Base-by-base conservation (phyloP, 2,797 vertebrate species). In the Acrossocheilus wenchowensis region DNA sequence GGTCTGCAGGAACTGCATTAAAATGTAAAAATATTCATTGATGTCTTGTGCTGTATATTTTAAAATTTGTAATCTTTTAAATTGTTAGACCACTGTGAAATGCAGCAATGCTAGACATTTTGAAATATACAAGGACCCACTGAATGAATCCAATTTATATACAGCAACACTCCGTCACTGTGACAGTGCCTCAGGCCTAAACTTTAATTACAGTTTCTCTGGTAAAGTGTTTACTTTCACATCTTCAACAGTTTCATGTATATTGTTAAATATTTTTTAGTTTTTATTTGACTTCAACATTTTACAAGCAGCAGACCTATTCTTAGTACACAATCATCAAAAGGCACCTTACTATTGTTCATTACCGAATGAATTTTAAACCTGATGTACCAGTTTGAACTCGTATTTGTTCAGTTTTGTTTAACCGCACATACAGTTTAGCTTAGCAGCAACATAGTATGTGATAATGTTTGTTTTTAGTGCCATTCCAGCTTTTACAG, bases 331-430 rank as follows among this genome's bases (percentile, higher is more conserved):
- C 5, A 43, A 21, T 48, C 23, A 62, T 19, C 4, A 26, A 64
- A 30, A n/a, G n/a, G 7, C 17, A 62, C 26, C 43, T 64, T 34
- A 14, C 39, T 23, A 15, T 17, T 62, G 39, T 64, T 62, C 10
- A 48, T 83, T 23, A 34, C 17, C 11, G 5, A 7, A 41, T 19
- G 17, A 3, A n/a, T 83, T n/a, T 74, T 36, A 23, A 64, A 83
- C 57, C 23, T 39, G 57, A 64, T 36, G 3, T 77, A n/a, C 64
- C 48, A n/a, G 30, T 71, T 81, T 80, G n/a, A 64, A 21, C 17
- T 30, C 9, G 7, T 62, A 45, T 80, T 26, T 80, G 39, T 64
- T 80, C 78, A 34, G 41, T 66, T n/a, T 45, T 34, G 78, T 80
- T 45, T 48, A 34, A 21, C 23, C 9, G 11, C 4, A 43, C 72